phyloP scores from a whole-genome alignment of 2,113 vertebrate species.

The Oncorhynchus nerka region DNA sequence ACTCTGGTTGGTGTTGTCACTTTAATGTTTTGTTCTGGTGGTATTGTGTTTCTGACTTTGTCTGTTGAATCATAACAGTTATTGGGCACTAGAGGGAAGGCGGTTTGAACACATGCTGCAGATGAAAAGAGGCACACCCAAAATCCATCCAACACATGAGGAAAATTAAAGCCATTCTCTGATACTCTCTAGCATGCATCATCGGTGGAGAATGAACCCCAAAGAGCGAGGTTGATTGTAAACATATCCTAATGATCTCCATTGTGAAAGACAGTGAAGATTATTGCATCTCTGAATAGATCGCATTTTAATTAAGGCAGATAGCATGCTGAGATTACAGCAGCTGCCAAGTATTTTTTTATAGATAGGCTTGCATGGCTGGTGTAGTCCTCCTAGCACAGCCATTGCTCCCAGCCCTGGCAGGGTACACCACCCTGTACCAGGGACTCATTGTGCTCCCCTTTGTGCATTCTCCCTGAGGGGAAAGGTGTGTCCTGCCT shows the following conservation, averaged over 20 bases:
- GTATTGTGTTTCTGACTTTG: neutral
- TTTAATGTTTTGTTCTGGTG: neutral
- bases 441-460: neutral
- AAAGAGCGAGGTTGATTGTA: conserved; percentile 5
- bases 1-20: too few species aligned
- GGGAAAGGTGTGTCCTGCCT: conserved; percentile 21
- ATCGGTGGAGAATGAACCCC: neutral
- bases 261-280: neutral
- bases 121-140: neutral
- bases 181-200: conserved; percentile 7
- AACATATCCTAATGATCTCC: conserved; percentile 17
- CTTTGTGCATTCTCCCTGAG: conserved; percentile 5
- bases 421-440: neutral
- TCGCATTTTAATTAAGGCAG: conserved; percentile 24
- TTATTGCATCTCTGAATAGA: conserved; percentile 4
- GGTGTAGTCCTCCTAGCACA: neutral
- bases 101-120: neutral
- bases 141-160: neutral
- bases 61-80: neutral
- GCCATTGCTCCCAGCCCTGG: neutral
- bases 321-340: conserved; percentile 6
- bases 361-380: neutral
- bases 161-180: neutral
- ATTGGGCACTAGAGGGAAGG: neutral
- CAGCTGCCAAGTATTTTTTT: neutral